Conservation (phyloP, 1,140 invertebrate genomes). For the Drosophila lacertosa region DNA sequence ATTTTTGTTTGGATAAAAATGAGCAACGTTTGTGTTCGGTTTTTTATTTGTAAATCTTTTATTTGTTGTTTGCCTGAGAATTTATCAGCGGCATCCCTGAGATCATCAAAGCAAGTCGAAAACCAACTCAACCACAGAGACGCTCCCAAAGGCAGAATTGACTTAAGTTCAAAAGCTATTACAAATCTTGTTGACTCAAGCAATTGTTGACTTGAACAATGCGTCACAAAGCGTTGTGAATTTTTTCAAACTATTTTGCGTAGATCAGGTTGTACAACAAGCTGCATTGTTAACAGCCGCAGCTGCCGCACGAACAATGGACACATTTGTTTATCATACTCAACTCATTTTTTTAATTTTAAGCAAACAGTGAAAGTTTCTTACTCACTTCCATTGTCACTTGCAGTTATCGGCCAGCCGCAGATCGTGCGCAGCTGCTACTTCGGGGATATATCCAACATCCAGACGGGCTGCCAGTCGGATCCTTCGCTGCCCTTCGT, state of each 20-base stretch:
- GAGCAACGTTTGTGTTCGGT: background rate
- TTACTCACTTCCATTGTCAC: constrained; percentile 24
- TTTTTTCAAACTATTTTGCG: constrained; percentile 8
- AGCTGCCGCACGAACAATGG: constrained; percentile 25
- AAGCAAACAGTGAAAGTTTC: constrained; percentile 50
- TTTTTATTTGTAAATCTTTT: background rate
- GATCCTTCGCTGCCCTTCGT: constrained; percentile 75
- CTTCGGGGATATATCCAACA: constrained; percentile 65
- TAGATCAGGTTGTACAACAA: background rate
- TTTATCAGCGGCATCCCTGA: constrained; percentile 6
- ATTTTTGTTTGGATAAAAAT: background rate
- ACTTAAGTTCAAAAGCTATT: constrained; percentile 18
- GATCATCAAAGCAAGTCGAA: constrained; percentile 11
- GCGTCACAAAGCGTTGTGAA: constrained; percentile 21
- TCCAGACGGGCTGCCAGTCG: constrained; percentile 64
- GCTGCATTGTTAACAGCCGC: constrained; percentile 24
- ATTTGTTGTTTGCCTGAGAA: background rate
- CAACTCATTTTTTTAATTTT: background rate
- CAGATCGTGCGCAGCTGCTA: constrained; percentile 75
- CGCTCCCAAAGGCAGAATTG: background rate
- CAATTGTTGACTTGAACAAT: background rate
- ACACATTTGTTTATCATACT: background rate
- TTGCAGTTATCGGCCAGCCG: constrained; percentile 66
- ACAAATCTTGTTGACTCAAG: constrained; percentile 27
- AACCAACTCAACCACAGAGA: constrained; percentile 21